A percentile compares a stretch with the other conserved stretches of the same genome.
Conservation (phyloP, 2,797 vertebrate genomes). For the Antennarius maculatus region DNA sequence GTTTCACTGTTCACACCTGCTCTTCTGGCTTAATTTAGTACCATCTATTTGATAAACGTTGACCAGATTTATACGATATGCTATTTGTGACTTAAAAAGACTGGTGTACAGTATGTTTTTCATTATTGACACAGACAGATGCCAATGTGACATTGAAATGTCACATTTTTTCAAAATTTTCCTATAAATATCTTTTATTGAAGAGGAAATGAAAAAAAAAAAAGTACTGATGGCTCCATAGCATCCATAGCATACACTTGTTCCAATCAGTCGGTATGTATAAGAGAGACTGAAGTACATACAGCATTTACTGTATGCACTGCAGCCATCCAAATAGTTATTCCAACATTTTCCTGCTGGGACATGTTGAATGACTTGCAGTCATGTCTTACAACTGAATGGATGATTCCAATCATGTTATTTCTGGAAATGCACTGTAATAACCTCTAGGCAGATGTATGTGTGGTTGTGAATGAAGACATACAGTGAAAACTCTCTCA, state of each 20-base stretch:
- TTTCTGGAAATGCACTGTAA: neutral
- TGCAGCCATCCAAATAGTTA: neutral
- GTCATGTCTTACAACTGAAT: conserved; percentile 1
- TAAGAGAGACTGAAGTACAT: neutral
- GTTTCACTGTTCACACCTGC: neutral
- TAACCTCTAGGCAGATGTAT: neutral
- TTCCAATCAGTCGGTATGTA: neutral
- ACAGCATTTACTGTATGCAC: too few species aligned
- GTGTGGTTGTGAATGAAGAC: conserved; percentile 36
- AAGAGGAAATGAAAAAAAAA: neutral
- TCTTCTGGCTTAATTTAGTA: neutral
- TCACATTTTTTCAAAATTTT: too few species aligned
- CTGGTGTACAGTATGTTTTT: neutral
- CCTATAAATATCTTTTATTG: too few species aligned
- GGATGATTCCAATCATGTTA: conserved; percentile 1
- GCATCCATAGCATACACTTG: neutral
- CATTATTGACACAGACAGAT: neutral
- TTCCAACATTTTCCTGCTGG: neutral
- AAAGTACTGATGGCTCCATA: neutral
- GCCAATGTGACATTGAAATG: neutral
- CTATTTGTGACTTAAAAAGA: too few species aligned
- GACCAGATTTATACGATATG: too few species aligned
- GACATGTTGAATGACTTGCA: neutral
- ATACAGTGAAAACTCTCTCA: conserved; percentile 96
- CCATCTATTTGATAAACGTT: neutral